These are phyloP conservation scores for Conus ventricosus DNA, from an alignment of 1,140 invertebrate species.

Conservation along the genomic window DNA sequence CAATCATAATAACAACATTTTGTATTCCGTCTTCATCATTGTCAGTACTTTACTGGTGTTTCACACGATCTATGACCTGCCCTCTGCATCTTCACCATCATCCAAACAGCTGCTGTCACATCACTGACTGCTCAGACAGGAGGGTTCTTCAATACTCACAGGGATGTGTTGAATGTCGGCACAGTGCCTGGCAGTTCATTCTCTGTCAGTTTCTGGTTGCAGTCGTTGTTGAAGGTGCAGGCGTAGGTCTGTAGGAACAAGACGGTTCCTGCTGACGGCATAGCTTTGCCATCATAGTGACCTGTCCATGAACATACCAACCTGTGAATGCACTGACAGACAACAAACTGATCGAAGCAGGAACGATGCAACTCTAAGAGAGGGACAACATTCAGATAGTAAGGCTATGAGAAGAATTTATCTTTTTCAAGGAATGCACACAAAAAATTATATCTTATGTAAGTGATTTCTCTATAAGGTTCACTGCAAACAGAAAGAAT, in stretches of 20 bases:
- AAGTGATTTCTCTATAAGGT: no score
- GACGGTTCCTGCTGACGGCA: slow-evolving; percentile 79
- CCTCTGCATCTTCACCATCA: no score
- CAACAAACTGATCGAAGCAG: background rate
- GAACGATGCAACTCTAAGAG: background rate
- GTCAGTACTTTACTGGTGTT: no score
- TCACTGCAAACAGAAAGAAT: no score
- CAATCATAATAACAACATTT: no score
- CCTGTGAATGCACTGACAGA: background rate
- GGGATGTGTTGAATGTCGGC: slow-evolving; percentile 66
- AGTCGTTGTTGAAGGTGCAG: slow-evolving; percentile 80
- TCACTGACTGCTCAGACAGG: no score
- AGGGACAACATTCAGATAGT: background rate
- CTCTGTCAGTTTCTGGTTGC: slow-evolving; percentile 70
- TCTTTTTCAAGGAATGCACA: no score
- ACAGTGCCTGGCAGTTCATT: slow-evolving; percentile 64
- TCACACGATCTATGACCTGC: no score
- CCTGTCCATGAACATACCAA: slow-evolving; percentile 70
- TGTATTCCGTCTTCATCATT: no score
- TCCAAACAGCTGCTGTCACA: no score
- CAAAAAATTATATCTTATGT: no score
- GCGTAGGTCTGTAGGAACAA: slow-evolving; percentile 78
- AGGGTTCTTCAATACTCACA: slow-evolving; percentile 59
- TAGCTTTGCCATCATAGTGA: slow-evolving; percentile 79
- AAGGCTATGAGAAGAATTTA: background rate